phyloP scores from a whole-genome alignment of 2,113 vertebrate genomes.

The Mystacornis crossleyi region DNA sequence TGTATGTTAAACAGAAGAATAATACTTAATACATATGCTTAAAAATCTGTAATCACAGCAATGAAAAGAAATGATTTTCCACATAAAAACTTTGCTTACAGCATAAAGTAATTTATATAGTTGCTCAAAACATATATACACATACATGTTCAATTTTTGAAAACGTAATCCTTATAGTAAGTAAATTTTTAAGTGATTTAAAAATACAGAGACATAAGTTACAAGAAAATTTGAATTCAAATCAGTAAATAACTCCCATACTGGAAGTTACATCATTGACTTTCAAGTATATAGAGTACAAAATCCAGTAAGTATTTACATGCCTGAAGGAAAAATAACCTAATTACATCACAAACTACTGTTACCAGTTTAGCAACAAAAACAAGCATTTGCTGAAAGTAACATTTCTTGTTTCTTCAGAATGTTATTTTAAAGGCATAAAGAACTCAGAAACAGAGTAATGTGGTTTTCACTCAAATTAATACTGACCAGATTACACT shows the following conservation, averaged over 20 bases:
- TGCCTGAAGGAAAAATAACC: background rate
- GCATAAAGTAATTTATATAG: background rate
- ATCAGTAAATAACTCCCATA: background rate
- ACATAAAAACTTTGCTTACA: background rate
- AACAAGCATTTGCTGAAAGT: slow-evolving; percentile 18
- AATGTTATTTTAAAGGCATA: slow-evolving; percentile 7
- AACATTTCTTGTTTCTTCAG: background rate
- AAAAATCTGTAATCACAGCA: background rate
- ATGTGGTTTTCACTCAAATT: background rate
- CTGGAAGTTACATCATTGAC: background rate
- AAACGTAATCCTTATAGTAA: background rate
- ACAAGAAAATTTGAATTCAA: background rate
- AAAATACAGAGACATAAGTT: background rate
- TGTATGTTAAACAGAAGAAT: background rate
- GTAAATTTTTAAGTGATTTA: background rate
- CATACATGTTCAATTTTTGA: background rate
- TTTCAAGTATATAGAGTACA: background rate
- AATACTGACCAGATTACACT: background rate
- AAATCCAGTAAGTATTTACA: background rate
- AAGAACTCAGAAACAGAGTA: background rate
- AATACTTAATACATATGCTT: background rate
- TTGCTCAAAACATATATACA: background rate
- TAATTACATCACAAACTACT: background rate
- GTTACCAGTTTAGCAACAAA: slow-evolving; percentile 13
- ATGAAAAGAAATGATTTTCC: background rate